These are phyloP conservation scores for Trissolcus japonicus DNA, from an alignment of 2,888 invertebrate species.

Conservation along the genomic window DNA sequence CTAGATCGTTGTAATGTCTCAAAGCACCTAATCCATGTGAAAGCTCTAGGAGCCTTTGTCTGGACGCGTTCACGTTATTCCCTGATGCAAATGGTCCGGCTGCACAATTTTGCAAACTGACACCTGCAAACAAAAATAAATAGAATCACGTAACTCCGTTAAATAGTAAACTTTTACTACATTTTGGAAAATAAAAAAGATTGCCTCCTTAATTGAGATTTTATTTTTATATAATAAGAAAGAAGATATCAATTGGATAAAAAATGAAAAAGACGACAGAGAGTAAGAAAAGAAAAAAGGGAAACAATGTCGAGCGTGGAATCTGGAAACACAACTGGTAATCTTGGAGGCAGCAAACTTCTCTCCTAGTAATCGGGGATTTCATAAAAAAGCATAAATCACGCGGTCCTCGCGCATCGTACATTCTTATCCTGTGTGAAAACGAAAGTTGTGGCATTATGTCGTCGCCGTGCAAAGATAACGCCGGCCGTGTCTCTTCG, in stretches of 20 bases:
- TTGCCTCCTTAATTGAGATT: neutral
- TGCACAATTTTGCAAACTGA: constrained; percentile 70
- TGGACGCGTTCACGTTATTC: constrained; percentile 77
- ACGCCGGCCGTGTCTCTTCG: constrained; percentile 54
- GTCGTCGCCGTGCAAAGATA: constrained; percentile 59
- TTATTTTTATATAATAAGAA: too few relatives aligned
- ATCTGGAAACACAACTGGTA: constrained; percentile 10
- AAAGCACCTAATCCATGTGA: constrained; percentile 85
- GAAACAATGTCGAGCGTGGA: constrained; percentile 9
- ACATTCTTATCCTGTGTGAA: constrained; percentile 65
- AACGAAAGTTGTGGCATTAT: constrained; percentile 68
- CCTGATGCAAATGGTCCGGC: constrained; percentile 67
- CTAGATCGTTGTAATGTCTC: constrained; percentile 90
- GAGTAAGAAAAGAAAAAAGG: neutral
- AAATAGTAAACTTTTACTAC: neutral
- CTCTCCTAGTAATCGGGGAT: constrained; percentile 37
- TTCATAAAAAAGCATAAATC: constrained; percentile 55
- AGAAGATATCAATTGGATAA: too few relatives aligned
- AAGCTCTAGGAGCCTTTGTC: constrained; percentile 88
- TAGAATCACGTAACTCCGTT: neutral
- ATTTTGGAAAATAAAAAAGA: neutral
- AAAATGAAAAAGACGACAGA: too few relatives aligned
- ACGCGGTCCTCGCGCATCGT: constrained; percentile 45
- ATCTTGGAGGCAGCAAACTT: constrained; percentile 21
- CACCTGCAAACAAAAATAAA: constrained; percentile 61